phyloP scores from a whole-genome alignment of 2,797 vertebrate genomes.

The Heliangelus exortis region DNA sequence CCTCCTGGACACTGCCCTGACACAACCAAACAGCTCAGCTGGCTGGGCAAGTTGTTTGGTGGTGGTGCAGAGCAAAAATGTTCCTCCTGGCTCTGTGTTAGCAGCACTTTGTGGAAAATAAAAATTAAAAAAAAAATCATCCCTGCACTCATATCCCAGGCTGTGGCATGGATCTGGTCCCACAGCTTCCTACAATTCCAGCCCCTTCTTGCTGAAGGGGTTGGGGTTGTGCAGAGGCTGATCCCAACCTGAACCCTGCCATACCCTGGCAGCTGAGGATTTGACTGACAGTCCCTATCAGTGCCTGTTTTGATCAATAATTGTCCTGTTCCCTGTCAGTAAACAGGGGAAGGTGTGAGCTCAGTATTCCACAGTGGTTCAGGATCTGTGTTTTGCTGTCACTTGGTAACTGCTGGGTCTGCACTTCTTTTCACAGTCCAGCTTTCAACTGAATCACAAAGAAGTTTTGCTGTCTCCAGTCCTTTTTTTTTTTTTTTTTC shows the following conservation, averaged over 20 bases:
- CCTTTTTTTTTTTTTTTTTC: neutral
- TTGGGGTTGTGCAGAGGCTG: no score
- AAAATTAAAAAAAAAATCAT: accelerated
- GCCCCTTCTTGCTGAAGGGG: no score
- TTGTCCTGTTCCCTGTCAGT: accelerated
- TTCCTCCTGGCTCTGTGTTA: neutral
- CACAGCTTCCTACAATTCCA: no score
- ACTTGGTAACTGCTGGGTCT: neutral
- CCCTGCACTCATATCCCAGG: neutral
- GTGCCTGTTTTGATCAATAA: accelerated
- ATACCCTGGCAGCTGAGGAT: neutral
- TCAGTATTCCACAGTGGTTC: neutral
- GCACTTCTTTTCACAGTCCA: constrained; percentile 10
- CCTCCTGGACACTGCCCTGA: neutral
- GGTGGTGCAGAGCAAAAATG: neutral
- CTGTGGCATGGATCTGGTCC: accelerated
- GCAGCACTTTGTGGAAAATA: neutral
- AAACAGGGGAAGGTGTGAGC: accelerated
- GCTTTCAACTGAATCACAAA: neutral
- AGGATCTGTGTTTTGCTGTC: neutral
- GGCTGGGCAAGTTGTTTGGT: neutral
- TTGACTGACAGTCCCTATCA: accelerated
- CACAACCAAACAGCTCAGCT: neutral
- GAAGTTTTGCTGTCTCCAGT: neutral
- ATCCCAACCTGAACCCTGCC: neutral